Evolutionary conservation across 2,797 vertebrate species (phyloP), one percentile per base, ranked within the genome.

Genomic region (Diplodus sargus): DNA sequence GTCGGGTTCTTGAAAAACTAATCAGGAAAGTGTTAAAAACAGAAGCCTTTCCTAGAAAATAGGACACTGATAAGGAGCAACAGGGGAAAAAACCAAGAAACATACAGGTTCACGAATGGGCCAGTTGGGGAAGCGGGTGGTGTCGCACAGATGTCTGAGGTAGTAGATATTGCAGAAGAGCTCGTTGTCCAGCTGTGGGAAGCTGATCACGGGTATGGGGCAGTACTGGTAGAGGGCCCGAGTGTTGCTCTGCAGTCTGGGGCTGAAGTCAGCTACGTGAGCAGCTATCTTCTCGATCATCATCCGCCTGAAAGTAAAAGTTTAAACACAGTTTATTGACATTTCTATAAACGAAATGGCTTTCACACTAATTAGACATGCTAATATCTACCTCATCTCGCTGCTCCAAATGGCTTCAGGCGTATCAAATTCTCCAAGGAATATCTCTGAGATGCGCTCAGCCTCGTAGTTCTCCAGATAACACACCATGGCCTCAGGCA

Each of bases 81-180:
- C n/a, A 60, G 48, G 11, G 17, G 53, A 16, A 17, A 13, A 42
- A 4, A 39, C 17, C 1, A n/a, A 43, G 17, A 13, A 12, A 71
- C 97, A 88, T 96, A 99, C 98, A 30, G 98, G 95, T 79, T 99
- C 98, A 93, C 97, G 96, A 91, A 99, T 97, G 42, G 97, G 98
- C 98, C 98, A 99, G 88, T 98, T 94, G 76, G 98, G 98, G 95
- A 99, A 99, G 79, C 93, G 96, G 60, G 81, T 93, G 56, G 96
- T 96, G 93, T 99, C 98, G 83, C 98, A 99, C 66, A 99, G 96
- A 90, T 99, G 98, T 87, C 97, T 96, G 95, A 99, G 98, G 95
- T 99, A 99, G 96, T 99, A 99, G 92, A 99, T 99, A 93, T 97
- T 99, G 93, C 98, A 99, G 95, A 99, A 99, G 17, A 99, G 95